phyloP scores from a whole-genome alignment of 2,888 invertebrate species.

The Cistogaster globosa region DNA sequence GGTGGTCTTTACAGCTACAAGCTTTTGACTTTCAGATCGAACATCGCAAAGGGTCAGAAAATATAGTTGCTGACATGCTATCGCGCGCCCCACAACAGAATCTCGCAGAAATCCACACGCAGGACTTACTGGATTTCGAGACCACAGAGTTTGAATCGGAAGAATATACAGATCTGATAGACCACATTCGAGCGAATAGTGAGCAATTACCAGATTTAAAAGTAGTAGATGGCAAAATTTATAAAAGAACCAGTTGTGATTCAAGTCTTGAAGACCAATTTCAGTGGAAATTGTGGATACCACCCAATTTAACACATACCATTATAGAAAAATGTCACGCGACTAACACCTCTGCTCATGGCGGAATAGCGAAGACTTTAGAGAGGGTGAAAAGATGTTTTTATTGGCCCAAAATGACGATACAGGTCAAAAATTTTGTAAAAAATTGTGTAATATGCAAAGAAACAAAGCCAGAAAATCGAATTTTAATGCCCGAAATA shows the following conservation, averaged over 20 bases:
- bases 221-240: not conserved
- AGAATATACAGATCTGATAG: slow-evolving; percentile 37
- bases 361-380: slow-evolving; percentile 21
- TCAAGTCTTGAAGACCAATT: not conserved
- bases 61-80: slow-evolving; percentile 33
- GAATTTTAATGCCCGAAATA: slow-evolving; percentile 3
- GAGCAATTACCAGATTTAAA: slow-evolving; percentile 27
- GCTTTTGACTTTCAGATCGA: slow-evolving; percentile 20
- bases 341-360: not conserved
- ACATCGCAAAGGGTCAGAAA: slow-evolving; percentile 36
- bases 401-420: slow-evolving; percentile 34
- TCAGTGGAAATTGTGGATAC: not conserved
- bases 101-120: not conserved
- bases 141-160: slow-evolving; percentile 10
- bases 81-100: not conserved
- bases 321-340: slow-evolving; percentile 38
- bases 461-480: slow-evolving; percentile 24
- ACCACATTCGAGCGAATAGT: slow-evolving; percentile 20
- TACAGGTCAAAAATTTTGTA: slow-evolving; percentile 4
- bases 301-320: not conserved
- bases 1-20: slow-evolving; percentile 45
- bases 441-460: slow-evolving; percentile 6
- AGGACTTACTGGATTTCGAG: slow-evolving; percentile 9
- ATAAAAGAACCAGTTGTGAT: not conserved
- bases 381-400: not conserved